phyloP scores from a whole-genome alignment of 2,888 invertebrate genomes.

The Leptopterna dolabrata region DNA sequence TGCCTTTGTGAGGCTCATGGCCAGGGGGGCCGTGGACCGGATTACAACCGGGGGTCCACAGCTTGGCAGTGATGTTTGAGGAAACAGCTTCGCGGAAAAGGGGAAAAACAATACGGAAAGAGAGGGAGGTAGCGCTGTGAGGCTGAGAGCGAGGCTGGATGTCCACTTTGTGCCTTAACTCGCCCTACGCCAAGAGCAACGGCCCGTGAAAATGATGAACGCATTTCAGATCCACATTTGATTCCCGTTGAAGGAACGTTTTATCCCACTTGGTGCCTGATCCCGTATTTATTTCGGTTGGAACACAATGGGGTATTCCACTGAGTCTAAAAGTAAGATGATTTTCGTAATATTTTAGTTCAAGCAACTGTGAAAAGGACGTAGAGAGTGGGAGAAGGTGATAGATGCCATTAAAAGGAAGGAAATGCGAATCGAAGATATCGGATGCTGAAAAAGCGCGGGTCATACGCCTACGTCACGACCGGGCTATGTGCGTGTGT shows the following conservation, averaged over 20 bases:
- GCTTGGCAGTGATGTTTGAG: slow-evolving; percentile 24
- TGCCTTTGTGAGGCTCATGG: slow-evolving; percentile 12
- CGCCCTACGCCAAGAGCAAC: not conserved
- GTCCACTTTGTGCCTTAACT: not conserved
- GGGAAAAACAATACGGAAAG: slow-evolving; percentile 31
- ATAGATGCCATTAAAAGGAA: too few species aligned
- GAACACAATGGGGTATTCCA: too few species aligned
- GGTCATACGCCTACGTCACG: too few species aligned
- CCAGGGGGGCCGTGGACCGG: not conserved
- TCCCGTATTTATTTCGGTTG: not conserved
- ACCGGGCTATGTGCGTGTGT: too few species aligned
- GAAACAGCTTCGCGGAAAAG: slow-evolving; percentile 10
- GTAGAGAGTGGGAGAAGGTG: too few species aligned
- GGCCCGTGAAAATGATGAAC: not conserved
- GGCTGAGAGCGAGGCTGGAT: not conserved
- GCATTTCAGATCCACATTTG: not conserved
- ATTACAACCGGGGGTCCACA: not conserved
- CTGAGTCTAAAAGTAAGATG: too few species aligned
- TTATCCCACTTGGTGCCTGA: not conserved
- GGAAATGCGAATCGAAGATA: too few species aligned
- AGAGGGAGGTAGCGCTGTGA: not conserved
- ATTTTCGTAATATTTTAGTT: too few species aligned
- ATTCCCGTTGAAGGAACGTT: not conserved
- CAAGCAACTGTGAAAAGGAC: too few species aligned
- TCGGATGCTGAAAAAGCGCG: too few species aligned